Conservation (phyloP, 2,888 invertebrate species). For the Sinotaia quadrata region DNA sequence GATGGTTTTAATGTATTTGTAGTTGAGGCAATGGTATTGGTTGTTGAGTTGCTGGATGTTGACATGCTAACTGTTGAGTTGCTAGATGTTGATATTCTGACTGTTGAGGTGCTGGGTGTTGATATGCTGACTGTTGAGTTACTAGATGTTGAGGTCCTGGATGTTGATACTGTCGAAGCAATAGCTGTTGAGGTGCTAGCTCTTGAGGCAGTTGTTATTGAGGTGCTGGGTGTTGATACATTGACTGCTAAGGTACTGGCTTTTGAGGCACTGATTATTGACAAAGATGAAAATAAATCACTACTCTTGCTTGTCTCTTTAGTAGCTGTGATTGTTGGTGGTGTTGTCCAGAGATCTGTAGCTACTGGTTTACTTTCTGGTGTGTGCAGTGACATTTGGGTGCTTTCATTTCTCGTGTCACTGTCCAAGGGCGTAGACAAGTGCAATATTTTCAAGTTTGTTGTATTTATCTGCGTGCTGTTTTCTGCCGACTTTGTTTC, state of each 20-base stretch:
- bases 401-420: no score
- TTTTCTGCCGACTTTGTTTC: no score
- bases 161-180: slow-evolving; percentile 9
- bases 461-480: no score
- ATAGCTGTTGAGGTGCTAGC: background rate
- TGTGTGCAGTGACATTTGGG: no score
- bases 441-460: no score
- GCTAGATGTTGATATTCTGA: background rate
- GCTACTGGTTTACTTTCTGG: no score
- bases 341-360: no score
- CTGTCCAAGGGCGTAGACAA: no score
- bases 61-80: background rate
- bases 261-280: background rate
- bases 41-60: background rate
- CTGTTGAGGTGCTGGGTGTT: background rate
- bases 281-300: background rate
- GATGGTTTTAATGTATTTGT: background rate
- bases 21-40: background rate
- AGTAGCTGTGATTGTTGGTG: no score
- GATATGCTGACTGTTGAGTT: background rate
- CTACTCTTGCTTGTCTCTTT: no score
- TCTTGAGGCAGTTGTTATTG: slow-evolving; percentile 4
- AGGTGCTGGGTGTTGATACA: background rate
- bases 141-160: background rate
- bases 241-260: background rate